Conservation (phyloP, 1,140 invertebrate species). For the Laodelphax striatellus region DNA sequence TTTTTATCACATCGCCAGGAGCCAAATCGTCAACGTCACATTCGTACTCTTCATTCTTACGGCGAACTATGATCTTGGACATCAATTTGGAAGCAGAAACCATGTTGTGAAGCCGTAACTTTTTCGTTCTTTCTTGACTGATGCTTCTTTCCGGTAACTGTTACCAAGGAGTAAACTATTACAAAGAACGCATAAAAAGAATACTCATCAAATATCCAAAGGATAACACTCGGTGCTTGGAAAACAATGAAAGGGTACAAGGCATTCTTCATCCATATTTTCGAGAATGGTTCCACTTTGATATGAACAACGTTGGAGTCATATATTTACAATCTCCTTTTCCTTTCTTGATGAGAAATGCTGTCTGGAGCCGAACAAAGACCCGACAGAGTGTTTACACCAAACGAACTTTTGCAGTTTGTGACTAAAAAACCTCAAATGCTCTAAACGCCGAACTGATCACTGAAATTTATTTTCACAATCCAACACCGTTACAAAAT, state of each 20-base stretch:
- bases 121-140: too few species aligned
- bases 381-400: not conserved
- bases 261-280: not conserved
- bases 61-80: too few species aligned
- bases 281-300: not conserved
- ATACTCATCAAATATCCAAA: not conserved
- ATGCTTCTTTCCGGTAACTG: not conserved
- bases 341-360: not conserved
- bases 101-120: too few species aligned
- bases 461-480: too few species aligned
- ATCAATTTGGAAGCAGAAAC: too few species aligned
- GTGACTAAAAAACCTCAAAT: not conserved
- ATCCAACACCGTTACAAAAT: too few species aligned
- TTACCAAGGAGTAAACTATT: not conserved
- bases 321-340: not conserved
- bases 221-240: not conserved
- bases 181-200: not conserved
- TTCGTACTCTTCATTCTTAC: too few species aligned
- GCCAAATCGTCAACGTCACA: constrained; percentile 40
- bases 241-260: not conserved
- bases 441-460: too few species aligned
- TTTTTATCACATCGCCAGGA: constrained; percentile 74
- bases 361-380: not conserved
- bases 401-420: not conserved
- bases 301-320: not conserved